Evolutionary conservation across 2,113 vertebrate species (phyloP).

Genomic region (Astur gentilis): DNA sequence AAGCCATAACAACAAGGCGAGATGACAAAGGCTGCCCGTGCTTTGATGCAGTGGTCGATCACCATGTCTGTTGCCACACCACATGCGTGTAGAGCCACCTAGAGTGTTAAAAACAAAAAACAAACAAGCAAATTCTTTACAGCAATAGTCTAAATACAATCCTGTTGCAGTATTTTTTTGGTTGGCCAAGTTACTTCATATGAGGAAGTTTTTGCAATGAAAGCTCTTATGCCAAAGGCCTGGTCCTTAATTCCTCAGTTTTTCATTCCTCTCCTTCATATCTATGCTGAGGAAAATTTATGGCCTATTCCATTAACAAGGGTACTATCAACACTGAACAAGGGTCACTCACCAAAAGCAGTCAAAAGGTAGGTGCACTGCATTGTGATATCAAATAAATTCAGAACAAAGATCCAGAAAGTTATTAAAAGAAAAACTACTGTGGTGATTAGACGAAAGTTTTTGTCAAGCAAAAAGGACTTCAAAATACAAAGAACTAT

Average conservation of each 20-base stretch:
- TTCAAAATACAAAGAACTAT: neutral
- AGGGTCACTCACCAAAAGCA: neutral
- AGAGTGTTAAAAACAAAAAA: neutral
- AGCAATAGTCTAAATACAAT: neutral
- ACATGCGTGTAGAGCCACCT: conserved; percentile 96
- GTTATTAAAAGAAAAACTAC: neutral
- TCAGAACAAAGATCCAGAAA: neutral
- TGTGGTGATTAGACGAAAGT: neutral
- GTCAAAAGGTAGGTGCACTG: neutral
- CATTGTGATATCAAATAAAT: neutral
- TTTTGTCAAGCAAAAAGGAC: neutral
- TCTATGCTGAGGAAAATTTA: neutral
- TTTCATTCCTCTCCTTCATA: neutral
- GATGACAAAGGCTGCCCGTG: conserved; percentile 84
- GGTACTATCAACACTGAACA: neutral
- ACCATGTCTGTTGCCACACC: conserved; percentile 98
- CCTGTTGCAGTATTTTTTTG: neutral
- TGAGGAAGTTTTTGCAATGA: neutral
- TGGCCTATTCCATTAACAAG: neutral
- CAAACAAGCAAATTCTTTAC: neutral
- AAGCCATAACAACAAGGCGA: conserved; percentile 97
- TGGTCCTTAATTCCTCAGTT: neutral
- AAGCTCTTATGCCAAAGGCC: neutral
- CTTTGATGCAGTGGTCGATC: conserved; percentile 85
- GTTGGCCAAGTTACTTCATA: neutral